A percentile compares a stretch with the other conserved stretches of the same genome.
phyloP scores from a whole-genome alignment of 2,888 invertebrate genomes.

The Fragum whitleyi region DNA sequence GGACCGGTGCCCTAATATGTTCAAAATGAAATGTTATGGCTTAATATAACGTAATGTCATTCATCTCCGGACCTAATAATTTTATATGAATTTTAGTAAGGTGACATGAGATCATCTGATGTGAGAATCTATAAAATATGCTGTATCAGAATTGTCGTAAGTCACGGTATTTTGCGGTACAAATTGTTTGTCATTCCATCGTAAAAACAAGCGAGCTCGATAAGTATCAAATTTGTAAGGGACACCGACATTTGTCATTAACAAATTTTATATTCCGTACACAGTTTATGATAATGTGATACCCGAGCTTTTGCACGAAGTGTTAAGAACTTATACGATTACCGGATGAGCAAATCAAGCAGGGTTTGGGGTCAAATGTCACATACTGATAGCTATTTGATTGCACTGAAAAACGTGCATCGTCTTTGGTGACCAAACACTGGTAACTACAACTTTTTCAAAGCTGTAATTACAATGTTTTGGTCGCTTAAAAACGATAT shows the following conservation, averaged over 20 bases:
- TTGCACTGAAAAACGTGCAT: background rate
- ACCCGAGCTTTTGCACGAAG: conserved; percentile 13
- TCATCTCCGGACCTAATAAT: too few species aligned
- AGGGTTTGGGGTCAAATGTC: conserved; percentile 12
- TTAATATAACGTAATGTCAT: too few species aligned
- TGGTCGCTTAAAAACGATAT: too few species aligned
- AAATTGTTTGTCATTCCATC: conserved; percentile 5
- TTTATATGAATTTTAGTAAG: too few species aligned
- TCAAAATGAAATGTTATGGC: too few species aligned
- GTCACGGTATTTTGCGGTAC: conserved; percentile 8
- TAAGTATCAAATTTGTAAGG: conserved; percentile 30
- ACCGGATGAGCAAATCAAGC: conserved; percentile 10
- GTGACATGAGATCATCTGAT: too few species aligned
- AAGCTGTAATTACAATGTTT: too few species aligned
- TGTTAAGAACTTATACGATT: conserved; percentile 5
- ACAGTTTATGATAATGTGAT: conserved; percentile 11
- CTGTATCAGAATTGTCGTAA: background rate
- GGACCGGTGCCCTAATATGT: too few species aligned
- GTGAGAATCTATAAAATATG: background rate
- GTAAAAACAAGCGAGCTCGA: background rate
- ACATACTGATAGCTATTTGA: conserved; percentile 29
- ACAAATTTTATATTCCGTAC: conserved; percentile 38
- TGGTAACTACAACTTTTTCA: too few species aligned
- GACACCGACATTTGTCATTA: conserved; percentile 59
- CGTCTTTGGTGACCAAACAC: too few species aligned